Evolutionary conservation across 2,113 vertebrate genomes (phyloP).

Genomic region (Pontoporia blainvillei): DNA sequence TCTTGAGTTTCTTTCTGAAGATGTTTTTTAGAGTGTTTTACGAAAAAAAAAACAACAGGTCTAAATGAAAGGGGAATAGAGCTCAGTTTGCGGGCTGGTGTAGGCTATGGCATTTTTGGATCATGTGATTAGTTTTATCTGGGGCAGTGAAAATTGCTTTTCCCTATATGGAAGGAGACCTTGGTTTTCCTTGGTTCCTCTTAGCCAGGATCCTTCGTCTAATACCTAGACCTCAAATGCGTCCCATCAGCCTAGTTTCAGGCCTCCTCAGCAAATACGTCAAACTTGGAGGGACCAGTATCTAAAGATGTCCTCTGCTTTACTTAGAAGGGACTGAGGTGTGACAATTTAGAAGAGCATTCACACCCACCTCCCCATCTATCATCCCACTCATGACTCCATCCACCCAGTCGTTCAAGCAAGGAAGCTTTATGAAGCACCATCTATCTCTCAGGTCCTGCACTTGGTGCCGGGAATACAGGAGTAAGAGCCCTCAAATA

Average conservation of each 20-base stretch:
- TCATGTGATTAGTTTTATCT: slow-evolving; percentile 14
- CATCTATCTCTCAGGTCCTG: neutral
- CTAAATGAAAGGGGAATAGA: slow-evolving; percentile 27
- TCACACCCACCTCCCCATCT: neutral
- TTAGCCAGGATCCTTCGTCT: slow-evolving; percentile 31
- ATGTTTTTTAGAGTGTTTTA: slow-evolving; percentile 53
- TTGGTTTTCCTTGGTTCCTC: slow-evolving; percentile 42
- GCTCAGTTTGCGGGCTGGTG: neutral
- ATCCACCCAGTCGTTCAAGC: neutral
- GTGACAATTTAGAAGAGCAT: neutral
- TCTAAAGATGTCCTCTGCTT: neutral
- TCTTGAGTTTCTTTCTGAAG: slow-evolving; percentile 50
- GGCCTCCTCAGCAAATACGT: neutral
- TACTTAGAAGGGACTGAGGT: neutral
- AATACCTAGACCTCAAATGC: neutral
- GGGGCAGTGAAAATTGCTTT: slow-evolving; percentile 51
- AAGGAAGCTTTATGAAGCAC: neutral
- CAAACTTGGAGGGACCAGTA: neutral
- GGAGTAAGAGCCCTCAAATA: neutral
- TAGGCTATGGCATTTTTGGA: slow-evolving; percentile 27
- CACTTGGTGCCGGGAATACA: neutral
- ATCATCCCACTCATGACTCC: no score
- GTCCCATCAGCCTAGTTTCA: slow-evolving; percentile 32
- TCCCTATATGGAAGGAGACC: slow-evolving; percentile 35
- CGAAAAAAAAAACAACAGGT: slow-evolving; percentile 51